Evolutionary conservation across 2,888 invertebrate species (phyloP), one percentile per base, ranked within the genome.

Genomic region (Beris chalybata): DNA sequence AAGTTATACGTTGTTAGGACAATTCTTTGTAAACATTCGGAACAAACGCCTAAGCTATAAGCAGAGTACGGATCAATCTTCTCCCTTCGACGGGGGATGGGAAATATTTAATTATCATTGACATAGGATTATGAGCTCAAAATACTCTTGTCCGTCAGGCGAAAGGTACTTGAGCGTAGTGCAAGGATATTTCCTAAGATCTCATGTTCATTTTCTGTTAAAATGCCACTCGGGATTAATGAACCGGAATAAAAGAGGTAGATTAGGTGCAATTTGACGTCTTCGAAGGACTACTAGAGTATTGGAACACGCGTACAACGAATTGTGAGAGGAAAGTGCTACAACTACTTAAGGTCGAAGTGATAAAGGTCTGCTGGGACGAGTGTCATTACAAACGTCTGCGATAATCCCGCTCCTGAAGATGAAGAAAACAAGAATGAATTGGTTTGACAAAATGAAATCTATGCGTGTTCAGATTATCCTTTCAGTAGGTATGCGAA

Each of bases 61-160:
- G 38, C 38, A 38, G 5, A 38, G 38, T 38, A 7, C 38, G 9
- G 38, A 38, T 38, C 9, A 9, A 38, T 38, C 38, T 38, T 38
- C 38, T 38, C 9, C 38, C 22, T 22, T 22, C 22, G 22, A 22
- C 22, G 22, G 38, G 9, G 38, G 38, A 5, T 38, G 38, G 22
- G 44, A 43, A 54, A 64, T 44, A 54, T 64, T 64, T 64, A 64
- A 64, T 64, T 64, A 64, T 44, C 32, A 64, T 64, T 64, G 64
- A 64, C 53, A 64, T 54, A 50, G 38, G 64, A 64, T 64, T 64
- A 64, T 54, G 45, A 54, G 53, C 52, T 64, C 30, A 45, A 30
- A 44, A 13, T 64, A 53, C 44, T 45, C 30, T 63, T 43, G 38
- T 38, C 5, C 38, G 9, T 38, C 38, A 38, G 3, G 38, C n/a